These are phyloP conservation scores for Lymantria dispar DNA, from an alignment of 2,888 invertebrate species.

Conservation along the genomic window DNA sequence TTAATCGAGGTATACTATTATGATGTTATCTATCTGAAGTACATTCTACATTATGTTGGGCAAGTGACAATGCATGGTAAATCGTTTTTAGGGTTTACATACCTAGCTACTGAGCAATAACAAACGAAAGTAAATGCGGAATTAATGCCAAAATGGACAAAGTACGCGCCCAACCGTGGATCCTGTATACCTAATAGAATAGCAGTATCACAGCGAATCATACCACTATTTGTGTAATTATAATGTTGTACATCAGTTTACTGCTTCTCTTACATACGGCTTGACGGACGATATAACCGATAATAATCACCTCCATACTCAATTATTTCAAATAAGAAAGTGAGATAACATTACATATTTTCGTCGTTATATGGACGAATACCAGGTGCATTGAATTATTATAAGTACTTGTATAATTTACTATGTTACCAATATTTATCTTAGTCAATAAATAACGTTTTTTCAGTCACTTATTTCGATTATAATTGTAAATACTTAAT, in stretches of 20 bases:
- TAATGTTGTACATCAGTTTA: conserved; percentile 17
- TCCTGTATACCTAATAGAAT: conserved; percentile 55
- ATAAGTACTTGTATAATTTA: conserved; percentile 30
- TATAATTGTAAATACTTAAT: too few relatives aligned
- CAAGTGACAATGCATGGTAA: neutral
- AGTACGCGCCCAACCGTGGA: conserved; percentile 66
- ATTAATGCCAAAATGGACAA: conserved; percentile 59
- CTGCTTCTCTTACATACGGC: conserved; percentile 20
- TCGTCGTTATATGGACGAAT: conserved; percentile 60
- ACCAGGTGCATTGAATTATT: conserved; percentile 50
- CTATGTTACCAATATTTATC: neutral
- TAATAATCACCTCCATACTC: conserved; percentile 25
- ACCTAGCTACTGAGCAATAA: conserved; percentile 33
- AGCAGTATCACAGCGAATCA: conserved; percentile 20
- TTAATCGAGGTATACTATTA: too few relatives aligned
- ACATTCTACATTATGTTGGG: neutral
- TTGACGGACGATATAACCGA: conserved; percentile 29
- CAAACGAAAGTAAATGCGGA: conserved; percentile 68
- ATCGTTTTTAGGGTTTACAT: neutral
- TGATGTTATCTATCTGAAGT: neutral
- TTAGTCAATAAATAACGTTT: too few relatives aligned
- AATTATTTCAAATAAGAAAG: conserved; percentile 52
- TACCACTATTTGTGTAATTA: conserved; percentile 21
- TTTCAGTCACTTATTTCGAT: too few relatives aligned
- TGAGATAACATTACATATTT: conserved; percentile 42